Evolutionary conservation across 2,113 vertebrate genomes (phyloP).

Genomic region (Phodopus roborovskii): DNA sequence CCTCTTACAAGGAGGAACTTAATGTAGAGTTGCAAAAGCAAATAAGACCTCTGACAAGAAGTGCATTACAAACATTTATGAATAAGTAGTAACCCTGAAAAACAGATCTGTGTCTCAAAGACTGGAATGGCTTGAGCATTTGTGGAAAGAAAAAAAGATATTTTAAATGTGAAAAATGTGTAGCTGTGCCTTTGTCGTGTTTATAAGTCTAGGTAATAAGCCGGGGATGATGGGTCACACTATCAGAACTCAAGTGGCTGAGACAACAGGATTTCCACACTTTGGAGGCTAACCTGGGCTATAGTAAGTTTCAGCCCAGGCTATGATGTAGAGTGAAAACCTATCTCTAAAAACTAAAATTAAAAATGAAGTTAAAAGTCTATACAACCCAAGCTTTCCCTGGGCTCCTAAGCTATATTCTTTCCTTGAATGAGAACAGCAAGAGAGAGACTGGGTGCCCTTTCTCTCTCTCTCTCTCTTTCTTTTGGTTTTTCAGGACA

Average conservation of each 20-base stretch:
- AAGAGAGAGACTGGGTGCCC: neutral
- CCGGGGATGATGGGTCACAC: too few relatives aligned
- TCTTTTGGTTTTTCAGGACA: neutral
- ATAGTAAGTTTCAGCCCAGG: neutral
- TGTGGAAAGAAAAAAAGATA: neutral
- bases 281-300: neutral
- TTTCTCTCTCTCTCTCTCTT: too few relatives aligned
- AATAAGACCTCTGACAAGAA: neutral
- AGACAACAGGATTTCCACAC: neutral
- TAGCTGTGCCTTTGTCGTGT: neutral
- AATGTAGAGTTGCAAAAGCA: neutral
- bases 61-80: neutral
- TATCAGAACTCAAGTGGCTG: neutral
- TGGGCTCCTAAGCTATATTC: neutral
- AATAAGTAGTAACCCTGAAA: neutral
- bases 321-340: neutral
- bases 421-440: neutral
- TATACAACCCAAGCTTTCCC: neutral
- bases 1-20: neutral
- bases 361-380: neutral
- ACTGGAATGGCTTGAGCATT: neutral
- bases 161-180: slow-evolving; percentile 12
- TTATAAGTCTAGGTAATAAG: neutral
- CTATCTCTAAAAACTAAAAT: neutral
- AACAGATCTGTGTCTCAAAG: neutral